Conservation (phyloP, 2,113 vertebrate species). For the Erinaceus europaeus region DNA sequence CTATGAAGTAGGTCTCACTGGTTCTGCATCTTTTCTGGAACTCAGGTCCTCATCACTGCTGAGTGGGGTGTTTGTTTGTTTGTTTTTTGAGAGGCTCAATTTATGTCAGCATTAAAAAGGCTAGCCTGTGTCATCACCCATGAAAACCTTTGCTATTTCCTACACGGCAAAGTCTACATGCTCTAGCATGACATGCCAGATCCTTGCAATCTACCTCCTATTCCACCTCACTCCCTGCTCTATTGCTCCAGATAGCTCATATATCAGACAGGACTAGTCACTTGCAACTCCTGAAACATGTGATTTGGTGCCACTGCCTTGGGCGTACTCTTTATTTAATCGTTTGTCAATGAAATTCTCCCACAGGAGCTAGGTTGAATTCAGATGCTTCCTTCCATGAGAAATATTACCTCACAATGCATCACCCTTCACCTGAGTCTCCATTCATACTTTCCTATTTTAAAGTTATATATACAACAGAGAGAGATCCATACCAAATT, state of each 20-base stretch:
- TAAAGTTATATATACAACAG: not conserved
- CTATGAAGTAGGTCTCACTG: not conserved
- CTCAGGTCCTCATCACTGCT: not conserved
- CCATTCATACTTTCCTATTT: too few species aligned
- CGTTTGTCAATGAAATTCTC: not conserved
- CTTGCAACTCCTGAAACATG: not conserved
- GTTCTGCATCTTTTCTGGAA: not conserved
- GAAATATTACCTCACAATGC: not conserved
- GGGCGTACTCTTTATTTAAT: not conserved
- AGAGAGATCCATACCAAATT: not conserved
- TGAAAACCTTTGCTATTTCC: not conserved
- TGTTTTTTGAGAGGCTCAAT: not conserved
- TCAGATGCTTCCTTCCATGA: not conserved
- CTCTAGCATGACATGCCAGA: not conserved
- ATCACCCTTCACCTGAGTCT: not conserved
- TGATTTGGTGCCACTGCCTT: not conserved
- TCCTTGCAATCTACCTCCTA: not conserved
- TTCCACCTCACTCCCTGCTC: not conserved
- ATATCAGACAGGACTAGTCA: not conserved
- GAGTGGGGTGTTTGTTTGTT: not conserved
- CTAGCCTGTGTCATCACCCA: not conserved
- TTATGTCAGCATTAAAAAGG: not conserved
- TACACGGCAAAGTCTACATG: not conserved
- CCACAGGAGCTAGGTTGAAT: not conserved
- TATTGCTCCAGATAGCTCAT: not conserved